Conservation (phyloP, 2,888 invertebrate genomes). For the Eupithecia subumbrata region DNA sequence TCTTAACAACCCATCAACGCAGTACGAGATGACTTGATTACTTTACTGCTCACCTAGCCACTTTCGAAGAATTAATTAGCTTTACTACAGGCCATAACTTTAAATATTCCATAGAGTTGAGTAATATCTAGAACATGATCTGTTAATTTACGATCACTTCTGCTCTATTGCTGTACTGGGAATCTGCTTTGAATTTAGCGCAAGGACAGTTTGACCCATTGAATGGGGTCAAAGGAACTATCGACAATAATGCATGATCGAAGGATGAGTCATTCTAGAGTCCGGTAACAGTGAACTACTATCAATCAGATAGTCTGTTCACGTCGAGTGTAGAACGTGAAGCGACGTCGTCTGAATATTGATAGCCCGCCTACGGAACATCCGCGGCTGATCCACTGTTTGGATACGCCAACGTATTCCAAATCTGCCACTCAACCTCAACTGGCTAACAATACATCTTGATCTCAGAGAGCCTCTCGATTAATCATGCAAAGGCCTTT, state of each 20-base stretch:
- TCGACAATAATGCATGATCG: constrained; percentile 69
- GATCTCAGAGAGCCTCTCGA: constrained; percentile 42
- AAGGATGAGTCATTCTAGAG: constrained; percentile 75
- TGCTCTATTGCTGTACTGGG: constrained; percentile 69
- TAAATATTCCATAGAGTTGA: constrained; percentile 30
- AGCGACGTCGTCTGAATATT: constrained; percentile 67
- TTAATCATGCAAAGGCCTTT: constrained; percentile 30
- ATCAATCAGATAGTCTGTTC: constrained; percentile 70
- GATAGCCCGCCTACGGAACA: constrained; percentile 70
- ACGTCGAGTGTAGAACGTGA: constrained; percentile 68
- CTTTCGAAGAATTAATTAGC: constrained; percentile 34
- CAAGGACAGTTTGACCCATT: constrained; percentile 75
- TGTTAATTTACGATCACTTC: constrained; percentile 51
- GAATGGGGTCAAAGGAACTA: constrained; percentile 79
- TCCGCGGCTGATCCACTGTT: constrained; percentile 56
- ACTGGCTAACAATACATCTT: constrained; percentile 49
- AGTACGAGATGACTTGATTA: constrained; percentile 42
- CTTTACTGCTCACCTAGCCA: constrained; percentile 38
- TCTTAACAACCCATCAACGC: constrained; percentile 52
- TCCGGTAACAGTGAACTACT: constrained; percentile 65
- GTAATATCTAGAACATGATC: constrained; percentile 37
- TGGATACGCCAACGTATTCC: constrained; percentile 59
- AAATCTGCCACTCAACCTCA: constrained; percentile 59
- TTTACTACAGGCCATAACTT: constrained; percentile 32
- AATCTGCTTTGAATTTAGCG: constrained; percentile 72